phyloP scores from a whole-genome alignment of 2,113 vertebrate species.

The Chaenogobius annularis region DNA sequence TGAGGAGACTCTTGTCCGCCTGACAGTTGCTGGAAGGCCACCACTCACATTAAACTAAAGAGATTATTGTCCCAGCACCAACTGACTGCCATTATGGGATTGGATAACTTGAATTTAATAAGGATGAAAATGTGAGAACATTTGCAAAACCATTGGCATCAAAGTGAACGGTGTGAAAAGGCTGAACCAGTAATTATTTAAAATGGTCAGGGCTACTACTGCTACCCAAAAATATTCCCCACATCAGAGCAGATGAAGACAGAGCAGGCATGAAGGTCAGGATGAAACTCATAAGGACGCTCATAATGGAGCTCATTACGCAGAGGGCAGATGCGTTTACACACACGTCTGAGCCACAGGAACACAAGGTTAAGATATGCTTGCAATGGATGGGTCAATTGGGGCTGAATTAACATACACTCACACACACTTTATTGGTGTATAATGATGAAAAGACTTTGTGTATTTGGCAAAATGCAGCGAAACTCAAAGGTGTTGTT shows the following conservation, averaged over 20 bases:
- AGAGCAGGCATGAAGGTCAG: slow-evolving; percentile 50
- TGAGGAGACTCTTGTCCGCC: slow-evolving; percentile 26
- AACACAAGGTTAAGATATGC: slow-evolving; percentile 42
- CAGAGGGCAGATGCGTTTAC: slow-evolving; percentile 34
- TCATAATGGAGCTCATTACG: slow-evolving; percentile 49
- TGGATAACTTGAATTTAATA: slow-evolving; percentile 43
- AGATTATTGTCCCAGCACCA: slow-evolving; percentile 19
- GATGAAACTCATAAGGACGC: slow-evolving; percentile 37
- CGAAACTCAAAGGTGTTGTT: neutral
- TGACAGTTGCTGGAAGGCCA: slow-evolving; percentile 31
- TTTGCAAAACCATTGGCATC: slow-evolving; percentile 22
- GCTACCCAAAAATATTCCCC: slow-evolving; percentile 29
- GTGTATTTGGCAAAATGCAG: slow-evolving; percentile 1
- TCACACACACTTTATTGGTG: neutral
- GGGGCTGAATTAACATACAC: slow-evolving; percentile 5
- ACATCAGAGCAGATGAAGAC: slow-evolving; percentile 38
- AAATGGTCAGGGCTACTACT: slow-evolving; percentile 24
- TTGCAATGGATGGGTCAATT: slow-evolving; percentile 32
- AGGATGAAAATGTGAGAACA: slow-evolving; percentile 30
- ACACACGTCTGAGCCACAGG: slow-evolving; percentile 35
- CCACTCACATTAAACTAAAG: slow-evolving; percentile 29
- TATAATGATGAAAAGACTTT: slow-evolving; percentile 2
- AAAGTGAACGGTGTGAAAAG: slow-evolving; percentile 34
- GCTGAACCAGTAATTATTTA: slow-evolving; percentile 37
- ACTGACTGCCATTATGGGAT: slow-evolving; percentile 31